Evolutionary conservation across 1,140 invertebrate species (phyloP).

Genomic region (Microplitis mediator): DNA sequence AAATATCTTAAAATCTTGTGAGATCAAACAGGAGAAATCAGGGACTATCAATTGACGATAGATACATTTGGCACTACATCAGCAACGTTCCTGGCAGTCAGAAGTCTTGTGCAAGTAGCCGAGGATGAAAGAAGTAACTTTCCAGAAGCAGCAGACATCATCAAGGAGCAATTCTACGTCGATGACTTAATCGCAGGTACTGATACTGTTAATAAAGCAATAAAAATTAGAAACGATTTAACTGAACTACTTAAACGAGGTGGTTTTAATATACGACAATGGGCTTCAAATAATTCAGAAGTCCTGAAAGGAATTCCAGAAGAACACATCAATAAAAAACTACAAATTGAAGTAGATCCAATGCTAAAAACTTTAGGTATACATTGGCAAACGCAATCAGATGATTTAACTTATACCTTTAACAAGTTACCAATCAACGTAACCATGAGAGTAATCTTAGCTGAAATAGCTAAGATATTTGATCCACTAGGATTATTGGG

Average conservation of each 20-base stretch:
- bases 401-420: not conserved
- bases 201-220: constrained; percentile 15
- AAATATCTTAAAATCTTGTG: constrained; percentile 49
- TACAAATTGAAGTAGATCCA: constrained; percentile 21
- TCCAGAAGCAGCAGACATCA: constrained; percentile 38
- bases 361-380: constrained; percentile 41
- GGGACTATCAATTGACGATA: constrained; percentile 27
- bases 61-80: constrained; percentile 32
- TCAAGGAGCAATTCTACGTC: constrained; percentile 47
- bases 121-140: constrained; percentile 37
- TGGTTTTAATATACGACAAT: constrained; percentile 44
- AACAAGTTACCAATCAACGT: not conserved
- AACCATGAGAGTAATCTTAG: constrained; percentile 38
- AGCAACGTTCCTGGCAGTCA: constrained; percentile 34
- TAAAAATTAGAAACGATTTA: constrained; percentile 30
- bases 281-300: constrained; percentile 41
- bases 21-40: not conserved
- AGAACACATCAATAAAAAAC: constrained; percentile 19
- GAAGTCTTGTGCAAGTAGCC: constrained; percentile 41
- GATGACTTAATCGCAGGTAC: constrained; percentile 44
- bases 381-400: not conserved
- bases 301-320: constrained; percentile 34
- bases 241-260: constrained; percentile 40
- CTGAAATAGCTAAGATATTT: constrained; percentile 26
- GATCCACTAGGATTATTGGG: constrained; percentile 40